Conservation (phyloP, 2,888 invertebrate genomes). For the Trichopoda pennipes region DNA sequence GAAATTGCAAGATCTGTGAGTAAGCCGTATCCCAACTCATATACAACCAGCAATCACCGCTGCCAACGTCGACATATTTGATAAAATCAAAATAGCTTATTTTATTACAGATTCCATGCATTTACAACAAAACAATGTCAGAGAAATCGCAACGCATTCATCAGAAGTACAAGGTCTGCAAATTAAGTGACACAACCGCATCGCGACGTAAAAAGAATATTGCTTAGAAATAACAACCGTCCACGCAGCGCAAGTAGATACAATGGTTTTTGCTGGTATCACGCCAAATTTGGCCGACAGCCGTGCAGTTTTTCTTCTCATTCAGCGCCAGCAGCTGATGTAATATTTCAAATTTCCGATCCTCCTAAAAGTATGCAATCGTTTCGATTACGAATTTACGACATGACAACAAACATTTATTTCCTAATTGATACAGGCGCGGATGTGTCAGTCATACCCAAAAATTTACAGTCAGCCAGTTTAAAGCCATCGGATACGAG, state of each 20-base stretch:
- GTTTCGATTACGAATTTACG: conserved; percentile 41
- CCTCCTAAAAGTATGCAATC: conserved; percentile 33
- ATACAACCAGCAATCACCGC: too few species aligned
- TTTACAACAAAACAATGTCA: conserved; percentile 1
- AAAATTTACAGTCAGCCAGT: conserved; percentile 8
- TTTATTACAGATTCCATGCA: too few species aligned
- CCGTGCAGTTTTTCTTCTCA: conserved; percentile 29
- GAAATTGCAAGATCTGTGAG: too few species aligned
- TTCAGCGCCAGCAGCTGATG: background rate
- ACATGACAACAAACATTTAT: conserved; percentile 26
- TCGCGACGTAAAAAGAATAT: too few species aligned
- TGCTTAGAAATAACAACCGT: background rate
- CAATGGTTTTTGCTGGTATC: conserved; percentile 36
- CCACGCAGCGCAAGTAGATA: conserved; percentile 18
- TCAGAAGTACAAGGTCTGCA: too few species aligned
- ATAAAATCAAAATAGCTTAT: too few species aligned
- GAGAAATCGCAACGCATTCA: background rate
- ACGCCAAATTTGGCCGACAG: too few species aligned
- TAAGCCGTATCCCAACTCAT: conserved; percentile 1
- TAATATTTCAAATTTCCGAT: conserved; percentile 21
- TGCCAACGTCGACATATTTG: too few species aligned
- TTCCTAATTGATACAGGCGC: conserved; percentile 39
- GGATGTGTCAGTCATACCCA: background rate
- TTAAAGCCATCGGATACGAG: conserved; percentile 24
- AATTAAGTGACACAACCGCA: too few species aligned